Percentiles rank a stretch among this genome's conserved stretches.
phyloP scores from a whole-genome alignment of 2,113 vertebrate species.

The Pseudorectes ferrugineus region DNA sequence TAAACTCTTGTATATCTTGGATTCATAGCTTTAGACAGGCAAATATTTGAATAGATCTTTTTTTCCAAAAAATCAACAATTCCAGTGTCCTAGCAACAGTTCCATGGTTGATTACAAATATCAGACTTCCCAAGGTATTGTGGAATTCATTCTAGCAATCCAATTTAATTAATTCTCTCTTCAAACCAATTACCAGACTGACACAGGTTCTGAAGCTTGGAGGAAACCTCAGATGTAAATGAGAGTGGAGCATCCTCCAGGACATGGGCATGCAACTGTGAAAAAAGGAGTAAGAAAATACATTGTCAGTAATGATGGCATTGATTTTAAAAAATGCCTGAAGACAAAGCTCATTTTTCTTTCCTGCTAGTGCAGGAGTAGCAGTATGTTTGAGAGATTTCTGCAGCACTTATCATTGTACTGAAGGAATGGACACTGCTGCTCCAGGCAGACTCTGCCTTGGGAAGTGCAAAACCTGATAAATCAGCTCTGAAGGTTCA shows the following conservation, averaged over 20 bases:
- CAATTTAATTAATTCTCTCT: slow-evolving; percentile 4
- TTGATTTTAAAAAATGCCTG: not conserved
- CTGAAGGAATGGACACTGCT: not conserved
- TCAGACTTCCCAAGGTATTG: slow-evolving; percentile 22
- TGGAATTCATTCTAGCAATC: slow-evolving; percentile 40
- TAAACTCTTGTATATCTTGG: slow-evolving; percentile 6
- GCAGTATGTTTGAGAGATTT: not conserved
- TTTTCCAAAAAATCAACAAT: slow-evolving; percentile 37
- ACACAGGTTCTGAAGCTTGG: not conserved
- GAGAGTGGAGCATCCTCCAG: not conserved
- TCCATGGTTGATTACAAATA: slow-evolving; percentile 44
- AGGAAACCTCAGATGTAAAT: not conserved
- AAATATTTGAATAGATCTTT: slow-evolving; percentile 30
- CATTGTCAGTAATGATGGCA: not conserved
- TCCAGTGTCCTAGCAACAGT: slow-evolving; percentile 57
- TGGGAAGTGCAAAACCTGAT: not conserved
- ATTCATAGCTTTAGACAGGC: slow-evolving; percentile 21
- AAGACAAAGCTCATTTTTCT: not conserved
- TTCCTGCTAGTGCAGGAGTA: not conserved
- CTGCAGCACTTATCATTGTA: not conserved
- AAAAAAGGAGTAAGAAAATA: not conserved
- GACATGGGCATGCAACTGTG: not conserved
- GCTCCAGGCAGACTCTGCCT: not conserved
- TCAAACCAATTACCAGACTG: not conserved
- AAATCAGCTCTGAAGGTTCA: not conserved